Evolutionary conservation across 2,113 vertebrate species (phyloP).

Genomic region (Barnardius zonarius): DNA sequence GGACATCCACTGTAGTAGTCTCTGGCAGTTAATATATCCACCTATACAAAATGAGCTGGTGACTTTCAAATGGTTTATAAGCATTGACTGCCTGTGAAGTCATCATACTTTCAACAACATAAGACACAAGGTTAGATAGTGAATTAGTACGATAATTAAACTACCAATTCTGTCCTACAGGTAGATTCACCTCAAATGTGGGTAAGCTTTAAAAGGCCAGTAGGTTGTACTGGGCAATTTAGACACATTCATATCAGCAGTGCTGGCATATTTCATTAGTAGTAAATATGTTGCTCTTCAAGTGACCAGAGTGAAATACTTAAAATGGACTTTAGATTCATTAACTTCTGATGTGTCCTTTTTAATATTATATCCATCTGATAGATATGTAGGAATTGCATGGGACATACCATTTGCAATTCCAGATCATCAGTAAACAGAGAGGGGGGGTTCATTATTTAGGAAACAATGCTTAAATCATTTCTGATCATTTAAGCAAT

Average conservation of each 20-base stretch:
- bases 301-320: not conserved
- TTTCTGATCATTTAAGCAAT: conserved; percentile 50
- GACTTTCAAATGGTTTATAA: not conserved
- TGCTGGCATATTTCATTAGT: not conserved
- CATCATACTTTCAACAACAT: not conserved
- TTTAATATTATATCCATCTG: not conserved
- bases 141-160: not conserved
- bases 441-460: fast-evolving
- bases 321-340: not conserved
- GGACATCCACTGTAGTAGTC: not conserved
- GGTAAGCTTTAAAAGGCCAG: not conserved
- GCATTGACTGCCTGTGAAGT: not conserved
- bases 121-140: not conserved
- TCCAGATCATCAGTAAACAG: not conserved
- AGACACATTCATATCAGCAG: not conserved
- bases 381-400: not conserved
- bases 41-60: not conserved
- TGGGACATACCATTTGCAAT: not conserved
- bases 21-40: not conserved
- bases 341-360: not conserved
- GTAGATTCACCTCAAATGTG: not conserved
- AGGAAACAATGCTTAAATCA: not conserved
- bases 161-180: not conserved
- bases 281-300: not conserved
- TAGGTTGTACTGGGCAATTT: not conserved